These are phyloP conservation scores for Enoplosus armatus DNA, from an alignment of 2,797 vertebrate species.

Conservation along the genomic window DNA sequence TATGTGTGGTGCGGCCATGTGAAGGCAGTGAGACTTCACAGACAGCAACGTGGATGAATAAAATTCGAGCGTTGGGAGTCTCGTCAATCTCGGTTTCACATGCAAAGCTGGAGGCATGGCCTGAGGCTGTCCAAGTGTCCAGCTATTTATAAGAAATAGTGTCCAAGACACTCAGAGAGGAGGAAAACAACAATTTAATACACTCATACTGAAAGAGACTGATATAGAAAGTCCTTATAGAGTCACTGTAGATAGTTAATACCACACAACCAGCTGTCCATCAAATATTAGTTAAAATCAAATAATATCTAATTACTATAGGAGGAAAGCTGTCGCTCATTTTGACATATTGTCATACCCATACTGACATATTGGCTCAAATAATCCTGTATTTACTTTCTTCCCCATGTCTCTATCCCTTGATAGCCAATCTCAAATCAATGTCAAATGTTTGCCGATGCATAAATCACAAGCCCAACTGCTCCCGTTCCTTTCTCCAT, in stretches of 20 bases:
- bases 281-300: constrained; percentile 32
- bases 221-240: not conserved
- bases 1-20: constrained; percentile 1
- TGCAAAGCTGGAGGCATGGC: constrained; percentile 65
- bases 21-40: constrained; percentile 36
- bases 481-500: constrained; percentile 21
- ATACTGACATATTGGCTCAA: constrained; percentile 51
- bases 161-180: constrained; percentile 38
- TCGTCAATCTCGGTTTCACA: constrained; percentile 64
- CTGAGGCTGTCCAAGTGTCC: constrained; percentile 55
- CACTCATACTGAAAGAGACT: constrained; percentile 10
- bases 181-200: constrained; percentile 50
- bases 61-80: constrained; percentile 34
- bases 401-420: constrained; percentile 33
- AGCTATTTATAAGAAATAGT: constrained; percentile 57
- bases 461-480: constrained; percentile 61
- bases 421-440: constrained; percentile 60
- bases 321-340: constrained; percentile 22
- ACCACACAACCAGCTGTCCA: constrained; percentile 25
- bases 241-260: constrained; percentile 22
- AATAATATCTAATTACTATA: constrained; percentile 19
- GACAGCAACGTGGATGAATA: constrained; percentile 40
- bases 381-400: constrained; percentile 65
- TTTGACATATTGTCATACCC: constrained; percentile 43
- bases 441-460: constrained; percentile 65